Evolutionary conservation across 2,797 vertebrate genomes (phyloP).

Genomic region (Ctenopoma kingsleyae): DNA sequence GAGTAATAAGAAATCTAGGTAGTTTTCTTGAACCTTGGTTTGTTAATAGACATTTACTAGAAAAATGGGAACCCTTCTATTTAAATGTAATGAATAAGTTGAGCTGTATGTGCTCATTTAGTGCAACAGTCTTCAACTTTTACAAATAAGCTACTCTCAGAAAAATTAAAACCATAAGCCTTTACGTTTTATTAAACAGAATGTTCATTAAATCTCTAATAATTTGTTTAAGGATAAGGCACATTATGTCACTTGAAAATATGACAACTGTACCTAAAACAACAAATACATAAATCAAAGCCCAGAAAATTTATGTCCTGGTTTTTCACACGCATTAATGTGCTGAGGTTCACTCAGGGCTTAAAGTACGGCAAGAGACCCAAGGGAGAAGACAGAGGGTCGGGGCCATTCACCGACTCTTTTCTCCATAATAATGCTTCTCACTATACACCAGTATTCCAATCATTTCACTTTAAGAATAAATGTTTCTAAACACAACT

Average conservation of each 20-base stretch:
- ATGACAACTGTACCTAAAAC: constrained; percentile 60
- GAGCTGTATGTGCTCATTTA: neutral
- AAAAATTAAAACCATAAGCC: constrained; percentile 55
- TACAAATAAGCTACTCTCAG: constrained; percentile 27
- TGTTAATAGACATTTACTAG: neutral
- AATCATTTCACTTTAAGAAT: constrained; percentile 50
- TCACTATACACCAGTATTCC: constrained; percentile 35
- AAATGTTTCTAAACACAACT: constrained; percentile 48
- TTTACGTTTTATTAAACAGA: constrained; percentile 64
- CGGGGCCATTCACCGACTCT: constrained; percentile 28
- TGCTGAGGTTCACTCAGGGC: constrained; percentile 37
- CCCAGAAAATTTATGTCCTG: constrained; percentile 11
- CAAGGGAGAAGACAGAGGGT: constrained; percentile 19
- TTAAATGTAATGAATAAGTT: neutral
- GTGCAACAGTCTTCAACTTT: constrained; percentile 17
- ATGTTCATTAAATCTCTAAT: constrained; percentile 53
- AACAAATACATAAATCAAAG: constrained; percentile 56
- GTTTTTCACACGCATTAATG: constrained; percentile 16
- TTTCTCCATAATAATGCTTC: constrained; percentile 39
- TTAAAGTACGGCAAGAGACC: constrained; percentile 20
- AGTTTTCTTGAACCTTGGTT: neutral
- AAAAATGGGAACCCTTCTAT: neutral
- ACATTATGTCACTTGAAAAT: constrained; percentile 69
- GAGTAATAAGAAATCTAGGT: constrained; percentile 13
- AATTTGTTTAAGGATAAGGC: constrained; percentile 65